Base-by-base conservation (phyloP, 2,113 vertebrate species). In the Eurypyga helias region DNA sequence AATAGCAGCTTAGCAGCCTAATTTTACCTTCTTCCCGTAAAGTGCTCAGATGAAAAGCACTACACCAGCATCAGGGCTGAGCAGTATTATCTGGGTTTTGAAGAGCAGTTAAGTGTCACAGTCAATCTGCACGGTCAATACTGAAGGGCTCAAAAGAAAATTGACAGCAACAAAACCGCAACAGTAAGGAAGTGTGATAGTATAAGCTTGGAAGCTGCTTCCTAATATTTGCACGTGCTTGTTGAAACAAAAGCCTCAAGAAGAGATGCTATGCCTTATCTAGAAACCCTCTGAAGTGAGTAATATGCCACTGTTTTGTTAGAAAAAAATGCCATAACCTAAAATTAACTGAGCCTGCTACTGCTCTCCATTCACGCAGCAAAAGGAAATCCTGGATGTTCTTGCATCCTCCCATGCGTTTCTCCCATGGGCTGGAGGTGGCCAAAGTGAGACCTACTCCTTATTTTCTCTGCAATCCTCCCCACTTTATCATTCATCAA, bases 391-490 rank as follows among this genome's bases (percentile, higher is more conserved):
- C 62, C 76, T 88, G 49, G 24, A 58, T 78, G 54, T 17, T 38
- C 26, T 71, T 52, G 45, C 41, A 57, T 36, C 69, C 55, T 86
- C 46, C 21, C 9, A 0, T 51, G 29, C 19, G 33, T 57, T 94
- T 87, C 29, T 45, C 29, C 25, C 31, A 26, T 0, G 0, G 45
- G 54, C 17, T 94, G 78, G 38, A 69, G 29, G n/a, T 70, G 55
- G 19, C n/a, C 60, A 25, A 8, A 69, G 21, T 11, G 13, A 75
- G 61, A 71, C 20, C 89, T 52, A 29, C 31, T 89, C 55, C 36
- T 93, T 73, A 66, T 82, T 81, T 84, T 33, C 72, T 46, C 87
- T 71, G 55, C 52, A 67, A 81, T 80, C 90, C 95, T 94, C 78
- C 81, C 72, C 5, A 0, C 41, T 84, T 62, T 49, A 81, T 87